These are phyloP conservation scores for Haliclona indistincta DNA, from an alignment of 37 sponge, comb jelly and placozoan species.

Conservation along the genomic window DNA sequence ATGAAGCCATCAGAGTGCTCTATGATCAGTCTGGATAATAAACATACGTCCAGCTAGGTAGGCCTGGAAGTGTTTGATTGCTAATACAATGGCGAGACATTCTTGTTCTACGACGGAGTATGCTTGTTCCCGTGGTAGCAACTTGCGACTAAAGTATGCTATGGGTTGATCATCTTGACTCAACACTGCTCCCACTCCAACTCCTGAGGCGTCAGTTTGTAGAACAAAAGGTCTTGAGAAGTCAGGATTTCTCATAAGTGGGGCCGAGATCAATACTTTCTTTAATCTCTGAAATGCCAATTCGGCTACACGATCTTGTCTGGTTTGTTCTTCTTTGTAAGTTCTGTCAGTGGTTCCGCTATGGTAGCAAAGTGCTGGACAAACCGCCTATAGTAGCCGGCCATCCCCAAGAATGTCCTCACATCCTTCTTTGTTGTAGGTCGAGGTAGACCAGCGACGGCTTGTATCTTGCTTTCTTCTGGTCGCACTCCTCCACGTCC, in stretches of 20 bases:
- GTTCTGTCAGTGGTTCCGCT: constrained; percentile 23
- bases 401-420: constrained; percentile 29
- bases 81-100: constrained; percentile 28
- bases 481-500: constrained; percentile 22
- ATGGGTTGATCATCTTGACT: constrained; percentile 21
- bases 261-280: not conserved
- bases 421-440: constrained; percentile 42
- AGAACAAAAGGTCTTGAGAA: not conserved
- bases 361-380: constrained; percentile 20
- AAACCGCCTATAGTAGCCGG: constrained; percentile 31
- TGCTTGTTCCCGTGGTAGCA: constrained; percentile 13
- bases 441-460: constrained; percentile 5
- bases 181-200: constrained; percentile 37
- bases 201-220: constrained; percentile 38
- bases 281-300: not conserved
- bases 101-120: constrained; percentile 33
- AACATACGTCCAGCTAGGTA: constrained; percentile 14
- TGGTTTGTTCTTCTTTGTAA: constrained; percentile 22
- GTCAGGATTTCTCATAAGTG: constrained; percentile 18
- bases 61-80: constrained; percentile 16
- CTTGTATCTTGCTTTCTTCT: constrained; percentile 27
- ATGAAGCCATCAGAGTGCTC: constrained; percentile 9
- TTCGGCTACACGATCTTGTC: not conserved
- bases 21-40: constrained; percentile 11
- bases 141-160: constrained; percentile 28